These are phyloP conservation scores for Leucopsar rothschildi DNA, from an alignment of 2,113 vertebrate species.

Conservation along the genomic window DNA sequence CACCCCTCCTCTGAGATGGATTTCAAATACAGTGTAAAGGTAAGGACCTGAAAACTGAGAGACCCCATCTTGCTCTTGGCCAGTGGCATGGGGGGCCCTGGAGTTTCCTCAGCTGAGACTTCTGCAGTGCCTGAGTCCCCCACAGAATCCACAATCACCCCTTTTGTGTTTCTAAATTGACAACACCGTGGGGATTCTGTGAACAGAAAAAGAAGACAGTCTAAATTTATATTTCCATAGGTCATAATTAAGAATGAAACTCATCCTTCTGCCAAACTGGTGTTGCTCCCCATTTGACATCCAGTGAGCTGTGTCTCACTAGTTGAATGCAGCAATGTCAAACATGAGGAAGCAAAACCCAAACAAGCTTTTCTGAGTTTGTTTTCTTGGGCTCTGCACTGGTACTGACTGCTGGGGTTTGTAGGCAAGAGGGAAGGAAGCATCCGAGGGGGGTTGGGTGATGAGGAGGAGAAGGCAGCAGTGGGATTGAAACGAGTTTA, in stretches of 20 bases:
- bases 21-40: not conserved
- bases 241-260: not conserved
- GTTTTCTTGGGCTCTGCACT: not conserved
- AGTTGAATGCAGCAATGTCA: not conserved
- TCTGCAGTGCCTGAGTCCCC: not conserved
- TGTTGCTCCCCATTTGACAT: not conserved
- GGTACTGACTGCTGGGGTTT: not conserved
- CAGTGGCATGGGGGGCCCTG: not conserved
- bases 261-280: not conserved
- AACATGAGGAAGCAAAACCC: not conserved
- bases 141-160: not conserved
- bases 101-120: not conserved
- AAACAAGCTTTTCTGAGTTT: not conserved
- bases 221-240: not conserved
- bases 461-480: not conserved
- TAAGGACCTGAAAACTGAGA: not conserved
- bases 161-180: not conserved
- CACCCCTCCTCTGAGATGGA: not conserved
- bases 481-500: not conserved
- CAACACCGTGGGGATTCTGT: not conserved
- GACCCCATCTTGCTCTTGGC: not conserved
- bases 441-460: rapidly evolving
- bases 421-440: not conserved
- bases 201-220: not conserved
- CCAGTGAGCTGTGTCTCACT: not conserved